Conservation (phyloP, 2,888 invertebrate genomes). For the Dicycla oo region DNA sequence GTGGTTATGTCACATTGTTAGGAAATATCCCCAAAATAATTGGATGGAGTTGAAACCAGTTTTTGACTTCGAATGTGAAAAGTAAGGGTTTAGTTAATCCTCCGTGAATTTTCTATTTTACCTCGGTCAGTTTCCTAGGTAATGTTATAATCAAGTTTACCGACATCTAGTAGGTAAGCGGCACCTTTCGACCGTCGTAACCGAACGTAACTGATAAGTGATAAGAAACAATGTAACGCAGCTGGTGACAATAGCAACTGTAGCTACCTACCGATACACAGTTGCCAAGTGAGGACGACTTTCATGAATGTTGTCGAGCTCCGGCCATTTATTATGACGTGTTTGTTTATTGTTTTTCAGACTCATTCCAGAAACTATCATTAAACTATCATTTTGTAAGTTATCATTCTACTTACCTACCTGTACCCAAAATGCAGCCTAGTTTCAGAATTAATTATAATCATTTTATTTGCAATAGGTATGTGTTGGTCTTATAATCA, state of each 20-base stretch:
- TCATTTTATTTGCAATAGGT: no score
- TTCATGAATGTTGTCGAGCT: neutral
- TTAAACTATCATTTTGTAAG: neutral
- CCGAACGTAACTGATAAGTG: neutral
- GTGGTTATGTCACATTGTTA: no score
- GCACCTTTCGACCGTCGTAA: neutral
- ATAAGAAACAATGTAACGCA: slow-evolving; percentile 39
- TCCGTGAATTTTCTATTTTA: neutral
- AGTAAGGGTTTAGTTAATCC: no score
- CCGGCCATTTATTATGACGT: neutral
- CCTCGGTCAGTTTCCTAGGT: neutral
- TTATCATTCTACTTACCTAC: neutral
- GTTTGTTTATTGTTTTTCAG: neutral
- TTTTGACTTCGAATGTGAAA: no score
- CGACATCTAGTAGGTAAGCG: neutral
- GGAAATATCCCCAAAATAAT: neutral
- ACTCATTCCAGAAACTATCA: neutral
- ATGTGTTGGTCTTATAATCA: no score
- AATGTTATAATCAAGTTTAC: neutral
- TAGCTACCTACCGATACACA: slow-evolving; percentile 9
- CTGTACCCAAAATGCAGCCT: neutral
- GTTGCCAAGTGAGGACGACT: slow-evolving; percentile 14
- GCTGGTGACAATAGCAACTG: slow-evolving; percentile 3
- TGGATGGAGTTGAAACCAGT: neutral
- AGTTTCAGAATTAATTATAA: neutral